Percentiles rank a stretch among this genome's conserved stretches.
Conservation (phyloP, 2,113 vertebrate species). For the Psilopogon haemacephalus region DNA sequence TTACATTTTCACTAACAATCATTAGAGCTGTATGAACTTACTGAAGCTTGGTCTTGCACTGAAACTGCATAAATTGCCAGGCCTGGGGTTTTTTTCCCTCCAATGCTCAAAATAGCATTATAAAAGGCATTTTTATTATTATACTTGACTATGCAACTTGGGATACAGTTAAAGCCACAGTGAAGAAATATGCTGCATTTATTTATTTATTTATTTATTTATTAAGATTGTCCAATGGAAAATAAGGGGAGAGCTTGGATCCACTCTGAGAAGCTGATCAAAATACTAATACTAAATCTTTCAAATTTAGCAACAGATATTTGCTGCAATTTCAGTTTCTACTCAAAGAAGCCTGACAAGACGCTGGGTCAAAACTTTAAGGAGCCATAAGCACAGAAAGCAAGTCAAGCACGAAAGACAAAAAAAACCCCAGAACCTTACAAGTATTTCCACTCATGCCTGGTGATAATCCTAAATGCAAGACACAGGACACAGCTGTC, state of each 20-base stretch:
- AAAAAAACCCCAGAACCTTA: background rate
- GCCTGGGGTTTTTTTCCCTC: background rate
- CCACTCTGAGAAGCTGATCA: background rate
- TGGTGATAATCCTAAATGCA: background rate
- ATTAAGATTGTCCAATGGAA: background rate
- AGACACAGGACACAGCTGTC: rapidly evolving
- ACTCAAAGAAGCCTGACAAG: background rate
- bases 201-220: background rate
- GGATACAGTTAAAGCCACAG: background rate
- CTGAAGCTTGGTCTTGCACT: conserved; percentile 48
- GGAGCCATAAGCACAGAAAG: background rate
- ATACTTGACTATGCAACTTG: background rate
- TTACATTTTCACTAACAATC: conserved; percentile 70
- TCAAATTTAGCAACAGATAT: background rate
- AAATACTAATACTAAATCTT: background rate
- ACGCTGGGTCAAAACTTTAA: background rate
- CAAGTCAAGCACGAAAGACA: background rate
- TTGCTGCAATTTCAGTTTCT: background rate
- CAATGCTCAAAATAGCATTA: background rate
- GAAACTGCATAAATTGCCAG: conserved; percentile 39
- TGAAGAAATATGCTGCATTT: background rate
- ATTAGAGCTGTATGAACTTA: conserved; percentile 59
- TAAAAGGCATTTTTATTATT: background rate
- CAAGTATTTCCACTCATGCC: conserved; percentile 18
- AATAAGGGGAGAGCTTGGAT: background rate